A percentile compares a stretch with the other conserved stretches of the same genome.
phyloP scores from a whole-genome alignment of 2,888 invertebrate species.

The Tipula confusa region DNA sequence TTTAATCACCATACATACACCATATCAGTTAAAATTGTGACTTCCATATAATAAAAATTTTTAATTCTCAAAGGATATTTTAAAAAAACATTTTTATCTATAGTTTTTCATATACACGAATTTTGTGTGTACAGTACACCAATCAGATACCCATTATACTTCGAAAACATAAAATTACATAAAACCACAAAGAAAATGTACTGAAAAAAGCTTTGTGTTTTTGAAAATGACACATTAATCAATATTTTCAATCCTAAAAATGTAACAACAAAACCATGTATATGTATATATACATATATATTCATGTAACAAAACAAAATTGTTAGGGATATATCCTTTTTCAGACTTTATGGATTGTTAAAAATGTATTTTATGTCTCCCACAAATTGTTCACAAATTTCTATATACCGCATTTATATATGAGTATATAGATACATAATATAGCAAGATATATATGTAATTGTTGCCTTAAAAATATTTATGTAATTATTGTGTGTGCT shows the following conservation, averaged over 20 bases:
- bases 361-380: slow-evolving; percentile 12
- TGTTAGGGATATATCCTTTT: neutral
- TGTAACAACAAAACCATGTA: neutral
- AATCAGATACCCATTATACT: neutral
- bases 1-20: too few species aligned
- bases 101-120: neutral
- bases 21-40: too few species aligned
- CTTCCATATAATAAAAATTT: too few species aligned
- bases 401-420: neutral
- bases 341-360: slow-evolving; percentile 25
- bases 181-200: neutral
- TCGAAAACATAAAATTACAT: neutral
- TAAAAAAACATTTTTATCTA: neutral
- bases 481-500: slow-evolving; percentile 20
- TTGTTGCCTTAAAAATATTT: slow-evolving; percentile 16
- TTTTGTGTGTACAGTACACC: neutral
- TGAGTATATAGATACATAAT: neutral
- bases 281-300: too few species aligned
- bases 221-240: slow-evolving; percentile 20
- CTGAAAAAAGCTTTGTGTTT: neutral
- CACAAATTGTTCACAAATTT: slow-evolving; percentile 16
- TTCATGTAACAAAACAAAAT: neutral
- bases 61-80: neutral
- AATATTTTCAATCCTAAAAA: neutral
- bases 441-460: neutral